Evolutionary conservation across 2,888 invertebrate genomes (phyloP).

Genomic region (Sabatieria punctata): DNA sequence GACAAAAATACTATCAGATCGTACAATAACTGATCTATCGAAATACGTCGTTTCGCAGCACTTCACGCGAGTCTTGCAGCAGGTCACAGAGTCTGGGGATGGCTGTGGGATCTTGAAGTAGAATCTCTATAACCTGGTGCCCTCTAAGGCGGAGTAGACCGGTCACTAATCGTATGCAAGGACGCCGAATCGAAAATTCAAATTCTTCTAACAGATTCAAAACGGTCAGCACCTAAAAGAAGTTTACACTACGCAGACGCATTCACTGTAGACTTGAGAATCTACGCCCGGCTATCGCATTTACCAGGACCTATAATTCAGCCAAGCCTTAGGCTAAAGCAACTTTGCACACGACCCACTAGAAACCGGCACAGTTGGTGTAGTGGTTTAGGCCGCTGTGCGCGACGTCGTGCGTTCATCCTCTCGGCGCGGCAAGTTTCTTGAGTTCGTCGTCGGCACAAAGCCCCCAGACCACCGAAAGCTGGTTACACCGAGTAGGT

Average conservation of each 20-base stretch:
- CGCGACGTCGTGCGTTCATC: too few species aligned
- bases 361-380: too few species aligned
- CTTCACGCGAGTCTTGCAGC: constrained; percentile 76
- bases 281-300: too few species aligned
- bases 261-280: too few species aligned
- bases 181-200: constrained; percentile 78
- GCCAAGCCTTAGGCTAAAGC: too few species aligned
- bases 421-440: too few species aligned
- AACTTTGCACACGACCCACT: too few species aligned
- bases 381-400: too few species aligned
- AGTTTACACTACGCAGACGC: neutral
- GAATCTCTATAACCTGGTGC: constrained; percentile 42
- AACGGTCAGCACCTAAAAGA: constrained; percentile 29
- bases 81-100: constrained; percentile 94
- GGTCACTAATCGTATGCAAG: constrained; percentile 69
- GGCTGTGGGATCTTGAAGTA: constrained; percentile 52
- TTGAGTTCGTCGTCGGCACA: too few species aligned
- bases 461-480: too few species aligned
- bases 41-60: constrained; percentile 74
- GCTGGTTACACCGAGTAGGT: too few species aligned
- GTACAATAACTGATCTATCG: neutral
- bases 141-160: constrained; percentile 59
- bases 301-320: too few species aligned
- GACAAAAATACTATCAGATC: neutral
- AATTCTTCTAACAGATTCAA: constrained; percentile 71